A percentile compares a stretch with the other conserved stretches of the same genome.
Evolutionary conservation across 2,113 vertebrate genomes (phyloP).

Genomic region (Gasterosteus nipponicus): DNA sequence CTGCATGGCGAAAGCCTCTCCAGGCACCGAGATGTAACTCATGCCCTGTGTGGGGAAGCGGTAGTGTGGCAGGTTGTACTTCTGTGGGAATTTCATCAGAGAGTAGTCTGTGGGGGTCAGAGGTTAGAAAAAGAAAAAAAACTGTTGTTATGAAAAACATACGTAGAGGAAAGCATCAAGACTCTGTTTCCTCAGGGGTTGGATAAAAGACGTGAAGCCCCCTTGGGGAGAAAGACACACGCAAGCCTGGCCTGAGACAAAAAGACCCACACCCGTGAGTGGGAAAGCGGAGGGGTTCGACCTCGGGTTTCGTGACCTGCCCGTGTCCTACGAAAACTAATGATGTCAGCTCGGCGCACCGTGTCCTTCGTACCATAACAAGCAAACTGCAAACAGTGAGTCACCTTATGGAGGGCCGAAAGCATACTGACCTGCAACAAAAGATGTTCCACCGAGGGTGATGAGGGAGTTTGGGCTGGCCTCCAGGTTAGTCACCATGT

Average conservation of each 20-base stretch:
- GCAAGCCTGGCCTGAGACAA: slow-evolving; percentile 28
- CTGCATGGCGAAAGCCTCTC: slow-evolving; percentile 85
- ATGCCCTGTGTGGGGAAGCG: slow-evolving; percentile 90
- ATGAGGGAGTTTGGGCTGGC: slow-evolving; percentile 51
- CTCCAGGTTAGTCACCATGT: slow-evolving; percentile 82
- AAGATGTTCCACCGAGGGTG: slow-evolving; percentile 84
- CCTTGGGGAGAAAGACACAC: slow-evolving; percentile 28
- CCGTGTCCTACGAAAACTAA: slow-evolving; percentile 45
- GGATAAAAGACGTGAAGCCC: slow-evolving; percentile 32
- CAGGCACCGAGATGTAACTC: slow-evolving; percentile 91
- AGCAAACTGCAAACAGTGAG: slow-evolving; percentile 57
- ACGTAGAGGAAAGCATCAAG: neutral
- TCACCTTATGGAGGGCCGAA: slow-evolving; percentile 40
- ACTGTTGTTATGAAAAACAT: slow-evolving; percentile 13
- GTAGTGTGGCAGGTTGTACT: slow-evolving; percentile 83
- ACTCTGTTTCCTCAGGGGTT: slow-evolving; percentile 9
- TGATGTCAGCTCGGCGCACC: slow-evolving; percentile 52
- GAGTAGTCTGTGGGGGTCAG: slow-evolving; percentile 85
- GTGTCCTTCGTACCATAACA: slow-evolving; percentile 18
- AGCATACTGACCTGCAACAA: slow-evolving; percentile 87
- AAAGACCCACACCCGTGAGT: slow-evolving; percentile 20
- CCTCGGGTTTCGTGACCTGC: slow-evolving; percentile 34
- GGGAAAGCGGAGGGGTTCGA: slow-evolving; percentile 20
- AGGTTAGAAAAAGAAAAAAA: slow-evolving; percentile 33
- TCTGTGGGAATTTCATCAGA: slow-evolving; percentile 83